Evolutionary conservation across 1,140 invertebrate species (phyloP), one percentile per base, ranked within the genome.

Genomic region (Vanessa atalanta): DNA sequence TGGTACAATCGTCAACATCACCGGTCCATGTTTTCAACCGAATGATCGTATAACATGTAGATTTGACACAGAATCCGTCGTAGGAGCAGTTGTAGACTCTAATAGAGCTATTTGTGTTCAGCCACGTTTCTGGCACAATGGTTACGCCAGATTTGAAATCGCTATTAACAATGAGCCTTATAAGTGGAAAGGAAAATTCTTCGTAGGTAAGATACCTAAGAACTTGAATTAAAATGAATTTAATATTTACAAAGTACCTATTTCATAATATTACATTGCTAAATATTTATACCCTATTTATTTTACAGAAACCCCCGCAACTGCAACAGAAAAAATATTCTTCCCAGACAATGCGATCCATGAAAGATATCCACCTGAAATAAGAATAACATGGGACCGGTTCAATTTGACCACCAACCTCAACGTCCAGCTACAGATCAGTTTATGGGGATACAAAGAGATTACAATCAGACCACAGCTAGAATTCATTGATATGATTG

Each of bases 1-100:
- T 4, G 98, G 98, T 12, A 98, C 97, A 0, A 95, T 98, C 60
- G 97, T 99, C 6, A 99, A 99, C 84, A 97, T 99, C 37, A 99
- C 98, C 0, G 98, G 98, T 0, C 98, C 98, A 12, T 99, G 98
- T 88, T 93, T 94, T 78, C 93, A 95, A 64, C 94, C 94, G 0
- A 94, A 94, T 16, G 94, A 96, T 73, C 95, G 96, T 77, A 95
- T 99, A 15, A 95, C 94, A 50, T 98, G 97, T 83, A 95, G 96
- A 74, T 98, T 98, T 82, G 97, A 98, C 80, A 96, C 94, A 0
- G 95, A 96, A 80, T 94, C 95, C 71, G 96, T 98, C 5, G 86
- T 94, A 7, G 97, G 97, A 15, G 95, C 94, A 14, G 95, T 96
- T 31, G 94, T 97, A 5, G 95, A 96, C 83, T 94, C 84, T 1